A percentile compares a stretch with the other conserved stretches of the same genome.
These are phyloP conservation scores for Montipora capitata DNA, from an alignment of 92 coral and sea anemone species.

Conservation along the genomic window DNA sequence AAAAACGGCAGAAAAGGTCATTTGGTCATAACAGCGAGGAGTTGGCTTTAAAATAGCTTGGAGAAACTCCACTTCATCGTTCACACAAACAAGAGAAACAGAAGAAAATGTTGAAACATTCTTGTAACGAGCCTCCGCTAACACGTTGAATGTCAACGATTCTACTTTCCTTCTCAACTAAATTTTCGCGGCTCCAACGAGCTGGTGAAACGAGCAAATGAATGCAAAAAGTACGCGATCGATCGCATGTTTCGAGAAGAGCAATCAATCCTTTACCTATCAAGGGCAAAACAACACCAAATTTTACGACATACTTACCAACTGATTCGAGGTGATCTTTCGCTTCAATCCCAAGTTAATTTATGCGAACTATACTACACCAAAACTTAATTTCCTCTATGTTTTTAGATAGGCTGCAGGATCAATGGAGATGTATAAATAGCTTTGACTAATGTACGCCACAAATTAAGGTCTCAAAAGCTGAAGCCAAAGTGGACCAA, in stretches of 20 bases:
- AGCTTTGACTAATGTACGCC: slow-evolving; percentile 17
- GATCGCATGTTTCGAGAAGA: no score
- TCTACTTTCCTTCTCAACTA: no score
- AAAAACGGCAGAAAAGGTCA: slow-evolving; percentile 13
- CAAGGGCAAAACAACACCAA: not conserved
- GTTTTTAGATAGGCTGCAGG: slow-evolving; percentile 28
- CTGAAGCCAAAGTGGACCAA: not conserved
- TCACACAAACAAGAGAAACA: not conserved
- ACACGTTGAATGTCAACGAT: no score
- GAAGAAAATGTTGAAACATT: no score
- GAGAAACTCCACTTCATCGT: no score
- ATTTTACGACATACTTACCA: not conserved
- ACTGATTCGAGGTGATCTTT: slow-evolving; percentile 4
- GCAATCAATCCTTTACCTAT: not conserved
- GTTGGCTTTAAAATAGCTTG: not conserved
- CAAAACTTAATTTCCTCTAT: slow-evolving; percentile 38
- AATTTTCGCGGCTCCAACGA: no score
- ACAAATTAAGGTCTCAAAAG: not conserved
- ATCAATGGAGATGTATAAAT: slow-evolving; percentile 3
- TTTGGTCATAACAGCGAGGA: not conserved
- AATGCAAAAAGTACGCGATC: no score
- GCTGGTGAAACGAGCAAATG: no score
- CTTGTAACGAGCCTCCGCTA: no score
- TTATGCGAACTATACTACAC: slow-evolving; percentile 9
- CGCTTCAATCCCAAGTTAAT: slow-evolving; percentile 12